Evolutionary conservation across 2,888 invertebrate genomes (phyloP).

Genomic region (Caenorhabditis drosophilae): DNA sequence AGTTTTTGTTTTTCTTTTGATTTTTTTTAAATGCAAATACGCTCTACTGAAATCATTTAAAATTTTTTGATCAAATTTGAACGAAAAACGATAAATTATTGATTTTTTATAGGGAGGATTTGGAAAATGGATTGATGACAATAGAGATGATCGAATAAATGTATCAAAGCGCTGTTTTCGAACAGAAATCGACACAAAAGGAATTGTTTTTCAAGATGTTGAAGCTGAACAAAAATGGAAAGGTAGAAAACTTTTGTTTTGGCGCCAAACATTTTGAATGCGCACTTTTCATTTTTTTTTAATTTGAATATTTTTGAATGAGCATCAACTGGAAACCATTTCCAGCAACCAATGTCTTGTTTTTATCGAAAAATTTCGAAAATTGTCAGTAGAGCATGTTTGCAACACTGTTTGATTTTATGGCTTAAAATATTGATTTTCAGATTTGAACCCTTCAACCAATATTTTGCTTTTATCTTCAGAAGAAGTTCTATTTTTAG

Average conservation of each 20-base stretch:
- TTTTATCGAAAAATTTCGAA: no score
- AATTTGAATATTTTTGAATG: no score
- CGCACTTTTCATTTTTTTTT: no score
- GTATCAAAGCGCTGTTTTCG: no score
- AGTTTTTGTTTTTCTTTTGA: background rate
- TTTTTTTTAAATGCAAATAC: background rate
- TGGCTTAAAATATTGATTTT: background rate
- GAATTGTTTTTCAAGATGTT: no score
- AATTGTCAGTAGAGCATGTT: slow-evolving; percentile 2
- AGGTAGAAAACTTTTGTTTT: no score
- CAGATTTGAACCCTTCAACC: slow-evolving; percentile 8
- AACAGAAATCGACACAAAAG: no score
- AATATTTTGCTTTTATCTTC: slow-evolving; percentile 14
- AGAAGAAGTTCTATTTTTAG: slow-evolving; percentile 17
- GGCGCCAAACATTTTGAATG: no score
- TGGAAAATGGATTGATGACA: slow-evolving; percentile 13
- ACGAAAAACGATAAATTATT: background rate
- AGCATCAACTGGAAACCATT: no score
- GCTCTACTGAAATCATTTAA: background rate
- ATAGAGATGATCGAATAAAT: slow-evolving; percentile 10
- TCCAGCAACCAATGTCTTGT: no score
- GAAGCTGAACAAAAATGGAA: no score
- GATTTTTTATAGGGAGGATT: background rate
- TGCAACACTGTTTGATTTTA: slow-evolving; percentile 6
- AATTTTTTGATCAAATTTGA: no score